Base-by-base conservation (phyloP, 2,888 invertebrate species). In the Cryptocephalus moraei region DNA sequence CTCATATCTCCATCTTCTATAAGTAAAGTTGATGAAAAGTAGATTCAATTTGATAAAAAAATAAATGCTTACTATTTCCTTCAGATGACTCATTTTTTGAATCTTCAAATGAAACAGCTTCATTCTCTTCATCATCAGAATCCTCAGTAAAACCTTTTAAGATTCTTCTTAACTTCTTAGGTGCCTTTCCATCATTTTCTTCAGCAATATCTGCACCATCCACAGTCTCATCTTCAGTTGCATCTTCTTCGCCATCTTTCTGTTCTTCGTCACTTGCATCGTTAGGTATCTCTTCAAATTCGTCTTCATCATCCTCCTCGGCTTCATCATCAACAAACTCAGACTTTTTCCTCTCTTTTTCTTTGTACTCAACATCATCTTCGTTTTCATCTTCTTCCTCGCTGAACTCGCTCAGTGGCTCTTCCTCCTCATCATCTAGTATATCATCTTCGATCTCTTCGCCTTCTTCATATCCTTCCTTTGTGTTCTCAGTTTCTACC, bases 381-480 rank as follows among this genome's bases (percentile, higher is more conserved):
- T 62, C 65, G 40, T 73, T 72, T 13, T 65, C 62, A 22, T 22
- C 22, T 46, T 71, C 75, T 41, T 59, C 58, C 42, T 60, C 60
- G 33, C 55, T 56, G 9, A 75, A 75, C 54, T 81, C 82, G 14
- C 72, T 73, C 50, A 76, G 61, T 34, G 73, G 74, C 31, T 69
- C 68, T 43, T 71, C 71, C 40, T 71, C 72, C 36, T 73, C 71
- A 47, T 73, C 68, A 46, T 78, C 77, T 52, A 78, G 75, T 46
- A 74, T 62, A 50, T 72, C 73, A 41, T 72, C 60, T 11, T 34
- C 43, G 32, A 68, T 68, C 10, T 60, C 53, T 51, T 48, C 56
- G 41, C 49, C 52, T 50, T 48, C 56, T 32, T 49, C 46, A 41
- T 47, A 48, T 13, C 43, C 8, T 41, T 51, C 41, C 33, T 52